Conservation (phyloP, 2,888 invertebrate genomes). For the Hedychridium roseum region DNA sequence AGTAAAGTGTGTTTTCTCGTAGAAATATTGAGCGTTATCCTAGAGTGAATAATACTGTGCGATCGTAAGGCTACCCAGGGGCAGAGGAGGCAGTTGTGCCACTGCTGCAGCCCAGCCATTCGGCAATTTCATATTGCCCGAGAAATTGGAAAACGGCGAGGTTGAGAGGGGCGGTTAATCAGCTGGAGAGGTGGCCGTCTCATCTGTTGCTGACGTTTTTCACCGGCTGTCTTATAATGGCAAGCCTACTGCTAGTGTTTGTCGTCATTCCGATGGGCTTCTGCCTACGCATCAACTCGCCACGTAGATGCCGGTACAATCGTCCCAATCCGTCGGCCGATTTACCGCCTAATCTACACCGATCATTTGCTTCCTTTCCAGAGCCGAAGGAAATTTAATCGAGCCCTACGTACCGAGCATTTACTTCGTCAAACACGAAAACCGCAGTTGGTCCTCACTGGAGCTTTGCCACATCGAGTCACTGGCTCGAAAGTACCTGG, state of each 20-base stretch:
- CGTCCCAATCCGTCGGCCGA: background rate
- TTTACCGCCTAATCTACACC: too few relatives aligned
- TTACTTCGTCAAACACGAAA: constrained; percentile 49
- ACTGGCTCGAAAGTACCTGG: constrained; percentile 43
- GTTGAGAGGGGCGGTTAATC: constrained; percentile 38
- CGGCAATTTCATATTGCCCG: too few relatives aligned
- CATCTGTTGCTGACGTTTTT: constrained; percentile 43
- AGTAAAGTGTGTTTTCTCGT: too few relatives aligned
- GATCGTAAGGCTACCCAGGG: too few relatives aligned
- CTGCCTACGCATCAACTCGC: constrained; percentile 22
- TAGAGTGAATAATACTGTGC: too few relatives aligned
- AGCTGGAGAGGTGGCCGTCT: constrained; percentile 46
- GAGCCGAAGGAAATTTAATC: background rate
- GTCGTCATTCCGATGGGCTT: constrained; percentile 34
- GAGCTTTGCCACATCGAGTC: constrained; percentile 52
- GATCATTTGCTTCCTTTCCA: too few relatives aligned
- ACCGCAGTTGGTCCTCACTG: constrained; percentile 43
- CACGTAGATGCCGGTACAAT: constrained; percentile 34
- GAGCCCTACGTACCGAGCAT: constrained; percentile 34
- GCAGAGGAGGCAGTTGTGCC: too few relatives aligned
- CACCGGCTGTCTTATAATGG: constrained; percentile 38
- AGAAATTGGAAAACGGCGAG: constrained; percentile 38
- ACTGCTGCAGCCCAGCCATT: too few relatives aligned
- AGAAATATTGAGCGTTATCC: too few relatives aligned
- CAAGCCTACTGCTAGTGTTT: constrained; percentile 32